Evolutionary conservation across 2,113 vertebrate genomes (phyloP).

Genomic region (Thryonomys swinderianus): DNA sequence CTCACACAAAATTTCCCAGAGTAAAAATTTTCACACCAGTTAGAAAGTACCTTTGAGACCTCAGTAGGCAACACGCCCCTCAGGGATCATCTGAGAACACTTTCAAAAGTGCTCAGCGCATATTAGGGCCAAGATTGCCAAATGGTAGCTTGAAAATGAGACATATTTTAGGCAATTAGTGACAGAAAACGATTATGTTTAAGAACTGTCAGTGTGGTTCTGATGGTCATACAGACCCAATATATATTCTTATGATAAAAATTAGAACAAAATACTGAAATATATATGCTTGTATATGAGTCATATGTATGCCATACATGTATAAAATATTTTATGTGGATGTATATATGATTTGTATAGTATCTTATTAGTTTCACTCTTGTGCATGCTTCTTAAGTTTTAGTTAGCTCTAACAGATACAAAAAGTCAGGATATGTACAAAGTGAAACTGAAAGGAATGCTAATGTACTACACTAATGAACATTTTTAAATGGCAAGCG

Average conservation of each 20-base stretch:
- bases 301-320: neutral
- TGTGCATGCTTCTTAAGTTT: neutral
- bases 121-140: neutral
- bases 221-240: neutral
- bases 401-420: neutral
- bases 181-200: neutral
- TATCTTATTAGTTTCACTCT: neutral
- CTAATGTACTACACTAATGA: neutral
- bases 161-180: neutral
- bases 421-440: neutral
- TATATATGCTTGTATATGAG: neutral
- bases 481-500: slow-evolving; percentile 9
- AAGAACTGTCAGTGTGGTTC: neutral
- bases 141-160: neutral
- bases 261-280: neutral
- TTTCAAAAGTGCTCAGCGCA: neutral
- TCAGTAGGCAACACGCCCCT: neutral
- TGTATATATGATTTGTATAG: neutral
- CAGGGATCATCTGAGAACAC: neutral
- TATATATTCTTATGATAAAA: neutral
- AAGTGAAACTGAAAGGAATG: slow-evolving; percentile 27
- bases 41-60: neutral
- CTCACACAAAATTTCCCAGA: neutral
- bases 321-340: neutral
- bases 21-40: neutral